Evolutionary conservation across 2,888 invertebrate species (phyloP), one percentile per base, ranked within the genome.

Genomic region (Adelognathus sp.): DNA sequence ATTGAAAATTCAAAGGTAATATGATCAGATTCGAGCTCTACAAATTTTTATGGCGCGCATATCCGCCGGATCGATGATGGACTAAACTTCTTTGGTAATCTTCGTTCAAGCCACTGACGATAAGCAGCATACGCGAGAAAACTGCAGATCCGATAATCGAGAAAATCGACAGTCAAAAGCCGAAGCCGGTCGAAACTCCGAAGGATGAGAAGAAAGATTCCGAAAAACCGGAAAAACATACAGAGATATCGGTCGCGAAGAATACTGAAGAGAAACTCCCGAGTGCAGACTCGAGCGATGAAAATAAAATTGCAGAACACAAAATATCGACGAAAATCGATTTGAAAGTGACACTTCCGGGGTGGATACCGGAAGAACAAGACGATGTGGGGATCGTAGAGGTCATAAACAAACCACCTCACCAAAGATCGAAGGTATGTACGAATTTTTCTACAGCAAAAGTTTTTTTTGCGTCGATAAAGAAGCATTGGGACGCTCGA

Each of bases 341-440:
- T 18, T 50, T 9, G 0, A 41, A 71, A 85, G 0, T 90, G 90
- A 33, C 85, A 89, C 60, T 93, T 92, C 93, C 92, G 78, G 76
- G 86, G 86, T 75, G 93, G 93, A 1, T 88, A 86, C 60, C 93
- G 87, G 31, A 93, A 92, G 81, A 88, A 88, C 90, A 86, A 41
- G 85, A 89, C 69, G 86, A 90, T 75, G 89, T 92, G 56, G 88
- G 87, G 73, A 81, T 91, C 52, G 88, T 94, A 27, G 83, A 92
- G 82, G 92, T 94, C 2, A 92, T 94, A 31, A 91, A 92, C 81
- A 95, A 95, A 91, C 93, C 94, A 4, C 94, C 95, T 0, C 95
- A 95, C 91, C 90, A 94, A 83, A 91, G 94, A 80, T 95, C 95
- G 7, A 94, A 94, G 92, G 94, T 94, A 88, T 82, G 74, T 50